A percentile compares a stretch with the other conserved stretches of the same genome.
These are phyloP conservation scores for Naso thynnoides DNA, from an alignment of 2,797 vertebrate species.

Conservation along the genomic window DNA sequence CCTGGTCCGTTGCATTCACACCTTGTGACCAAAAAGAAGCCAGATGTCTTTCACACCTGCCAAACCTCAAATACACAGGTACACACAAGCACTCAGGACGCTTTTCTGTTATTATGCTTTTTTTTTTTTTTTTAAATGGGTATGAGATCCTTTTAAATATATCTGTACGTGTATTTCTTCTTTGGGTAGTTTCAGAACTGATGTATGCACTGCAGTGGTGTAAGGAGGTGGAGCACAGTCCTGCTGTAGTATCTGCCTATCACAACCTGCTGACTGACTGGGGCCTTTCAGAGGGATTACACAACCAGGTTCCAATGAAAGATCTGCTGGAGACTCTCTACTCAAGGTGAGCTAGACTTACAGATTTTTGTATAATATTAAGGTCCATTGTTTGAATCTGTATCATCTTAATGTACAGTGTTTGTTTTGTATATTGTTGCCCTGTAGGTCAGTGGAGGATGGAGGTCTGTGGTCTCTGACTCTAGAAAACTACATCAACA, in stretches of 20 bases:
- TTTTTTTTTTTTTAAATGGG: background rate
- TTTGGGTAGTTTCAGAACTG: constrained; percentile 89
- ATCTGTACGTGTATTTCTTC: constrained; percentile 14
- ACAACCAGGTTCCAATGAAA: constrained; percentile 58
- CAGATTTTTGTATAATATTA: background rate
- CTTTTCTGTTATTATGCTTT: background rate
- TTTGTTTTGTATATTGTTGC: constrained; percentile 38
- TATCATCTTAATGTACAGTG: background rate
- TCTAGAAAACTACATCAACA: constrained; percentile 86
- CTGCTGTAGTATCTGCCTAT: constrained; percentile 83
- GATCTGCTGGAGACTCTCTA: constrained; percentile 87
- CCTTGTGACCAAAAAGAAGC: constrained; percentile 70
- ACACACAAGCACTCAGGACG: constrained; percentile 1
- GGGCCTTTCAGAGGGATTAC: constrained; percentile 80
- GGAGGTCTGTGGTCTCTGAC: constrained; percentile 94
- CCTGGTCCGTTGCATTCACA: constrained; percentile 73
- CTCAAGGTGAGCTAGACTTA: constrained; percentile 82
- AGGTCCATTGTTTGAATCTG: background rate
- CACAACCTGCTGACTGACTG: constrained; percentile 85
- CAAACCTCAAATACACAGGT: constrained; percentile 87
- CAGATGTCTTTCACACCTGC: constrained; percentile 60
- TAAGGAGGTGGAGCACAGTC: constrained; percentile 88
- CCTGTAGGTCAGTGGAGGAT: constrained; percentile 87
- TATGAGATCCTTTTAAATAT: constrained; percentile 5
- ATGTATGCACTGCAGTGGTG: constrained; percentile 95